These are phyloP conservation scores for Camponotus vicinus DNA, from an alignment of 1,140 invertebrate species.

Conservation along the genomic window DNA sequence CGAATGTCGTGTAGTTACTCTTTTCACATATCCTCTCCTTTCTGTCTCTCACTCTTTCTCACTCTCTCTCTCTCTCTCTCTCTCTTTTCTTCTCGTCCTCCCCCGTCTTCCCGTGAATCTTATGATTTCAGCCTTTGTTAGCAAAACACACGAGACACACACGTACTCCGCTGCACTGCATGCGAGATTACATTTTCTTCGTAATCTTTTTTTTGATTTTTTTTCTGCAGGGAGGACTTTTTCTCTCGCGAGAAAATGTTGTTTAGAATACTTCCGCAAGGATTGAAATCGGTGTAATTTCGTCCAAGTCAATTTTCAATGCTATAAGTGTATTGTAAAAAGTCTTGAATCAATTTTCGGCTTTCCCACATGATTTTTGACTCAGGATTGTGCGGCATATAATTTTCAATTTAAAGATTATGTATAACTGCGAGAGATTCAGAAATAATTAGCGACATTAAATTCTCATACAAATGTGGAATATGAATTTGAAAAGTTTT, in stretches of 20 bases:
- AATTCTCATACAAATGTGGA: not conserved
- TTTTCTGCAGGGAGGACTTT: not conserved
- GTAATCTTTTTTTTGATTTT: not conserved
- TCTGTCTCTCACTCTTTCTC: not conserved
- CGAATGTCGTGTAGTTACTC: constrained; percentile 70
- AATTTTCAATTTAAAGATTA: not conserved
- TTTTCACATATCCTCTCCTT: constrained; percentile 4
- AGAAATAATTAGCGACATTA: not conserved
- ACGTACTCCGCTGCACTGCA: constrained; percentile 5
- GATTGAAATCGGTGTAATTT: constrained; percentile 46
- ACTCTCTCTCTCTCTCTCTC: not conserved
- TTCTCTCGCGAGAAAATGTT: not conserved
- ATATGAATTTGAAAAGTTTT: not conserved
- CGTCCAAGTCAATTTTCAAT: not conserved
- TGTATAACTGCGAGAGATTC: not conserved
- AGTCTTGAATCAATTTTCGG: not conserved
- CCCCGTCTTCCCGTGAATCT: not conserved
- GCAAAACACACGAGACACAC: not conserved
- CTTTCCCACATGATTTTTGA: not conserved
- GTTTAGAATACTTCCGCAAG: not conserved
- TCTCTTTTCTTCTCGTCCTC: not conserved
- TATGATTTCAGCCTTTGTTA: not conserved
- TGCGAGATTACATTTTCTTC: constrained; percentile 14
- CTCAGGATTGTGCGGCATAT: not conserved
- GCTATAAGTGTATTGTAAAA: not conserved